These are phyloP conservation scores for Mimumesa dahlbomi DNA, from an alignment of 2,888 invertebrate genomes.

Conservation along the genomic window DNA sequence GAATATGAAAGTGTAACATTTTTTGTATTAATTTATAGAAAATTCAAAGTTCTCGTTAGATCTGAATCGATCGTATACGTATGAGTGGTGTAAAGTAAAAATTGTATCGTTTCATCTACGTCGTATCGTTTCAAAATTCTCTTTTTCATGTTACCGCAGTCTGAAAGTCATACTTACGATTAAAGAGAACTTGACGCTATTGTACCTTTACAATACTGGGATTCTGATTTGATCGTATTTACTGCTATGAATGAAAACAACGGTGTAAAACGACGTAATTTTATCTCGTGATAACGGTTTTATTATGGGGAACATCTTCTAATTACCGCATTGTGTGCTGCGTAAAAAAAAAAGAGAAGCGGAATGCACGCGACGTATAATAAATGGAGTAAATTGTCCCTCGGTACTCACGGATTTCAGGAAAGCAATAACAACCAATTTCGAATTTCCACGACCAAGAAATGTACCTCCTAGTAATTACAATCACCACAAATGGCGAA, in stretches of 20 bases:
- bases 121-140: constrained; percentile 36
- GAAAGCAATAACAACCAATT: neutral
- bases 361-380: constrained; percentile 8
- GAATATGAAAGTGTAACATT: too few species aligned
- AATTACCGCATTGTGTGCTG: constrained; percentile 54
- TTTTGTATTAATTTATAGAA: too few species aligned
- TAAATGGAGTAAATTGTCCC: constrained; percentile 38
- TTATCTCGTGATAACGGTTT: constrained; percentile 52
- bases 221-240: constrained; percentile 58
- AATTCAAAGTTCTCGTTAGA: too few species aligned
- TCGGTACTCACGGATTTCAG: neutral
- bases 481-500: neutral
- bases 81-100: too few species aligned
- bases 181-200: neutral
- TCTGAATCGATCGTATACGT: too few species aligned
- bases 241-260: constrained; percentile 46
- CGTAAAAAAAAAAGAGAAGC: constrained; percentile 31
- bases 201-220: constrained; percentile 10
- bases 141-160: constrained; percentile 25
- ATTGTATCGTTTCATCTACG: constrained; percentile 7
- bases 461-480: constrained; percentile 8
- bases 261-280: constrained; percentile 48
- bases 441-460: constrained; percentile 2
- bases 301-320: constrained; percentile 42
- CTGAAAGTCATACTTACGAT: constrained; percentile 33